Conservation (phyloP, 2,888 invertebrate species). For the Andrena praecox region DNA sequence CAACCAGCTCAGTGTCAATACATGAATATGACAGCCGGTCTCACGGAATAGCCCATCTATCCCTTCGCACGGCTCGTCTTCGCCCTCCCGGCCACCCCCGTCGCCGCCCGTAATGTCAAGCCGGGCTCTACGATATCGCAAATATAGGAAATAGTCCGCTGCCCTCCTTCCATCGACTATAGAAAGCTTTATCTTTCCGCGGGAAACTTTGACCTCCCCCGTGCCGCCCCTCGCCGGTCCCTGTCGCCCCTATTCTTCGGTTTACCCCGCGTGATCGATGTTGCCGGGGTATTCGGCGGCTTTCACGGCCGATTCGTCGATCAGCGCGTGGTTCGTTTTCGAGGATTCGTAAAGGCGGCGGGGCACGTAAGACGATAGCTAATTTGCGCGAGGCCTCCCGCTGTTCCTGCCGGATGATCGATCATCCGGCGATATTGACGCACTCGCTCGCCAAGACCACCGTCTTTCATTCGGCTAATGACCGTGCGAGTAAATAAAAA, state of each 20-base stretch:
- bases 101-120: conserved; percentile 64
- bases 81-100: conserved; percentile 27
- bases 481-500: conserved; percentile 75
- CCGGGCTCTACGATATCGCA: conserved; percentile 70
- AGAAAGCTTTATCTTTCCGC: conserved; percentile 65
- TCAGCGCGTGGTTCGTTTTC: conserved; percentile 24
- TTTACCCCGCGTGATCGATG: conserved; percentile 39
- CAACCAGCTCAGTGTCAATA: conserved; percentile 84
- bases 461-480: conserved; percentile 80
- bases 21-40: conserved; percentile 84
- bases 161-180: conserved; percentile 27
- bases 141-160: conserved; percentile 77
- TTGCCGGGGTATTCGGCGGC: background rate
- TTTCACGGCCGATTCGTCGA: conserved; percentile 2
- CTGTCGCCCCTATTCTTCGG: background rate
- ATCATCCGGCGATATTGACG: conserved; percentile 80
- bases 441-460: conserved; percentile 74
- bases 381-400: conserved; percentile 74
- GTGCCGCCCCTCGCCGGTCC: background rate
- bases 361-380: conserved; percentile 73
- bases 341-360: conserved; percentile 51
- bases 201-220: conserved; percentile 31
- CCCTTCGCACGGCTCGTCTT: conserved; percentile 49
- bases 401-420: conserved; percentile 78
- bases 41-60: conserved; percentile 73